Evolutionary conservation across 1,140 invertebrate genomes (phyloP), one percentile per base, ranked within the genome.

Genomic region (Drosophila littoralis): DNA sequence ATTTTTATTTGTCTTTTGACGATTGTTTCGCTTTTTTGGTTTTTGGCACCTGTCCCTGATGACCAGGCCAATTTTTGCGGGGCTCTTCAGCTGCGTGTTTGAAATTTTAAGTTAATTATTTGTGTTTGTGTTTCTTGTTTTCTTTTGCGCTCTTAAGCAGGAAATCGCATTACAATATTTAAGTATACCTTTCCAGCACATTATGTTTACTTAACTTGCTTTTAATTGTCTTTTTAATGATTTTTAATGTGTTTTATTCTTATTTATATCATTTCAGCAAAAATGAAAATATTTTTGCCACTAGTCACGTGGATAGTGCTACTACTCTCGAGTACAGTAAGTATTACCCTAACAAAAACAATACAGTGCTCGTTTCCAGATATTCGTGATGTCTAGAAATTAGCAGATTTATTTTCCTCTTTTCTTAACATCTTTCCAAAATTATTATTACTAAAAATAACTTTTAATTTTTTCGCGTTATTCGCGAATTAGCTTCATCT

Each of bases 281-380:
- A 95, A 94, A 95, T 95, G 94, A 95, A 95, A 94, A 93, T 94
- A 94, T 94, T 95, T 94, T 94, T 94, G 94, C 94, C 94, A 93
- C 94, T 95, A 94, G 93, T 95, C 94, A 94, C 93, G 92, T 95
- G 94, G 94, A 94, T 94, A 93, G 92, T 94, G 92, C 93, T 95
- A 93, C 93, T 95, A 93, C 93, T 93, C 79, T 93, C 93, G 81
- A 94, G 90, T 94, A 93, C 93, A 77, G 94, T 94, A 92, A 94
- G 93, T 93, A 84, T 77, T 8, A n/a, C 1, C 22, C 22, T 5
- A 28, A 28, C 22, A 28, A 28, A 28, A 28, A 28, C 22, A 5
- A 28, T 28, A 28, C 22, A 28, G 22, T 28, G 22, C 5, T 28
- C 22, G 22, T 28, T 22, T 22, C 1, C 22, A 22, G 22, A 22